Conservation (phyloP, 2,113 vertebrate genomes). For the Nasalis larvatus region DNA sequence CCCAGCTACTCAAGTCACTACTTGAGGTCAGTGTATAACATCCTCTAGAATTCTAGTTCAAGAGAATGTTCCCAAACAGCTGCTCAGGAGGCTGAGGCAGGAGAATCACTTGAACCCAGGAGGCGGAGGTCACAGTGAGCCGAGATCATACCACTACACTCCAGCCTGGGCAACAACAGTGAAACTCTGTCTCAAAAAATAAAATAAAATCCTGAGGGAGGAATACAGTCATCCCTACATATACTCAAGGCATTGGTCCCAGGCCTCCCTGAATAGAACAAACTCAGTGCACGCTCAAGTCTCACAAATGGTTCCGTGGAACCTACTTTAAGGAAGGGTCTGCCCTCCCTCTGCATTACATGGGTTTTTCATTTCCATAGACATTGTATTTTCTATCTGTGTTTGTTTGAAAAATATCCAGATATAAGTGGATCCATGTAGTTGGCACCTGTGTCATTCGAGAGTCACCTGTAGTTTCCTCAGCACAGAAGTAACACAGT, state of each 20-base stretch:
- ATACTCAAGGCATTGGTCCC: neutral
- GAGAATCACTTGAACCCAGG: too few species aligned
- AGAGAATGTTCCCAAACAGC: too few species aligned
- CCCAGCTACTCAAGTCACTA: too few species aligned
- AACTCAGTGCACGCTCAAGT: neutral
- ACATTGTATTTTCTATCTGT: neutral
- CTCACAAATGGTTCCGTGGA: neutral
- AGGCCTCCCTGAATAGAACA: neutral
- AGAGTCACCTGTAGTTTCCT: neutral
- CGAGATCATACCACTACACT: fast-evolving
- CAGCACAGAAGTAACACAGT: neutral
- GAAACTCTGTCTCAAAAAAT: too few species aligned
- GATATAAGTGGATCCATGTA: neutral
- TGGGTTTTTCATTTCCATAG: neutral
- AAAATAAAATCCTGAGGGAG: neutral
- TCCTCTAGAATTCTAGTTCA: too few species aligned
- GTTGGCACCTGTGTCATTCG: neutral
- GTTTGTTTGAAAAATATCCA: neutral
- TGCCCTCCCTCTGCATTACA: neutral
- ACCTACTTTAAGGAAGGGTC: neutral
- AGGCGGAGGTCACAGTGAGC: too few species aligned
- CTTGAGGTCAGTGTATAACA: too few species aligned
- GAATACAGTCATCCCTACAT: neutral
- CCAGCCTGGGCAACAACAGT: too few species aligned
- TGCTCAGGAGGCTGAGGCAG: too few species aligned